These are phyloP conservation scores for Coenonympha arcania DNA, from an alignment of 2,888 invertebrate species.

Conservation along the genomic window DNA sequence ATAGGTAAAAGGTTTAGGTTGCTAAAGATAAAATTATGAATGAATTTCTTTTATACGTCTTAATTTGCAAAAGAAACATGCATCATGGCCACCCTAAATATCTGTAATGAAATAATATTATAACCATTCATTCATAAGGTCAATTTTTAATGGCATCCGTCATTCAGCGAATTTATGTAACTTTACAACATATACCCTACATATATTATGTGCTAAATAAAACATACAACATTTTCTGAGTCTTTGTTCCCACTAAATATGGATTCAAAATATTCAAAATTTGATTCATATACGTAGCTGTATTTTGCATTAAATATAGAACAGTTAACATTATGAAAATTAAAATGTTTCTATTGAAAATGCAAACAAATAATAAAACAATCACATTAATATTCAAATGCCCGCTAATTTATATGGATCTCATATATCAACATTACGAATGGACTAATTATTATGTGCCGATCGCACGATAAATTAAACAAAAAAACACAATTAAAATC, in stretches of 20 bases:
- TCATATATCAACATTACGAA: slow-evolving; percentile 1
- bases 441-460: slow-evolving; percentile 5
- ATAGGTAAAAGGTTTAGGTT: too few relatives aligned
- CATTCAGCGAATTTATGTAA: slow-evolving; percentile 19
- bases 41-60: not conserved
- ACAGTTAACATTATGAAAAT: too few relatives aligned
- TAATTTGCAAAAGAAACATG: not conserved
- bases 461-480: not conserved
- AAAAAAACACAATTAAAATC: too few relatives aligned
- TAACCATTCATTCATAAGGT: slow-evolving; percentile 16
- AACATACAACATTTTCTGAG: too few relatives aligned
- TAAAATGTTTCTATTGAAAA: not conserved
- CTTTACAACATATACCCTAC: slow-evolving; percentile 9
- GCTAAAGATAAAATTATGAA: not conserved
- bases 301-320: too few relatives aligned
- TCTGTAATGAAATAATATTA: slow-evolving; percentile 7
- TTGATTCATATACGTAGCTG: too few relatives aligned
- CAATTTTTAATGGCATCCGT: slow-evolving; percentile 16
- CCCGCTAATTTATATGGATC: not conserved
- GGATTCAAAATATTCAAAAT: too few relatives aligned
- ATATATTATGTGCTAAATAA: not conserved
- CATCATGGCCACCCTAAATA: not conserved
- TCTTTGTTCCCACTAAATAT: too few relatives aligned
- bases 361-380: slow-evolving; percentile 1
- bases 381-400: slow-evolving; percentile 5